These are phyloP conservation scores for Mixornis gularis DNA, from an alignment of 2,113 vertebrate genomes.

Conservation along the genomic window DNA sequence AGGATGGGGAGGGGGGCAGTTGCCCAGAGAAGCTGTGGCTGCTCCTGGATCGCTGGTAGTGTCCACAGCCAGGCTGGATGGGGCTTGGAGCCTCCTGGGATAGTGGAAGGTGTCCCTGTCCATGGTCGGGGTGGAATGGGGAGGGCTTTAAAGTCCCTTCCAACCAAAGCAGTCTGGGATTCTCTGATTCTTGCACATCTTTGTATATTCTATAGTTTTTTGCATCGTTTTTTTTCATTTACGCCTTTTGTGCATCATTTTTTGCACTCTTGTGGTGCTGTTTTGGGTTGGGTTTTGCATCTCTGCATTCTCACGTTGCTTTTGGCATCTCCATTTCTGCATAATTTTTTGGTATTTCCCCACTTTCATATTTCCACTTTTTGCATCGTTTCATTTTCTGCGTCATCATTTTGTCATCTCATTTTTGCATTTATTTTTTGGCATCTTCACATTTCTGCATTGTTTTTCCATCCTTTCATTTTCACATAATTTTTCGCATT, in stretches of 20 bases:
- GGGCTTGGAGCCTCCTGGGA: neutral
- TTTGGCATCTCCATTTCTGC: neutral
- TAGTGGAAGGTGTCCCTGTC: neutral
- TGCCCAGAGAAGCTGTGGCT: neutral
- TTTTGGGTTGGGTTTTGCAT: neutral
- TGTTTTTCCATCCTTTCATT: neutral
- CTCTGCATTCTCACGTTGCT: neutral
- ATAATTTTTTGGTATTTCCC: neutral
- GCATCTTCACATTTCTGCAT: neutral
- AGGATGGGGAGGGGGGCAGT: neutral
- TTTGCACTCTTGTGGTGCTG: neutral
- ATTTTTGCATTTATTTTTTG: neutral
- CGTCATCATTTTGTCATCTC: neutral
- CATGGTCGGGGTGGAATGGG: accelerated
- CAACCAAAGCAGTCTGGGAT: too few species aligned
- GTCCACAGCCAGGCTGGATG: accelerated
- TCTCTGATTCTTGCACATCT: neutral
- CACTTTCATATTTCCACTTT: neutral
- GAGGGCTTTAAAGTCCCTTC: neutral
- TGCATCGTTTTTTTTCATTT: neutral
- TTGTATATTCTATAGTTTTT: accelerated
- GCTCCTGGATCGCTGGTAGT: neutral
- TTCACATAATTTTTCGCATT: neutral
- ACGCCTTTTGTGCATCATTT: accelerated
- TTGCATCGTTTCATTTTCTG: neutral